Evolutionary conservation across 2,113 vertebrate genomes (phyloP).

Genomic region (Lasiurus borealis): DNA sequence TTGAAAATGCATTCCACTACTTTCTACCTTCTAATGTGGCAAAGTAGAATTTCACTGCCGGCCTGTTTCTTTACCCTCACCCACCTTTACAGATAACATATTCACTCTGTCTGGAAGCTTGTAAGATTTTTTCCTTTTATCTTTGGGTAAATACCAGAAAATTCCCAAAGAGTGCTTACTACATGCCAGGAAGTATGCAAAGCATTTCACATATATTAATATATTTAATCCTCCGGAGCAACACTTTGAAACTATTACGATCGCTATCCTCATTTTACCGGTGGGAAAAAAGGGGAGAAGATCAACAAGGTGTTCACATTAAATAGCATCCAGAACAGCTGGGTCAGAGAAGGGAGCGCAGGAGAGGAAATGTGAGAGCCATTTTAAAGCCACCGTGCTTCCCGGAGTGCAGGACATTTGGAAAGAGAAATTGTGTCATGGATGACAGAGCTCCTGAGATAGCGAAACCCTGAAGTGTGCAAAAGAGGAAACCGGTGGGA

Average conservation of each 20-base stretch:
- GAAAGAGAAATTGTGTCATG: not conserved
- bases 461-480: not conserved
- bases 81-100: not conserved
- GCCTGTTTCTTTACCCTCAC: not conserved
- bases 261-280: not conserved
- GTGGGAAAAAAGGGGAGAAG: not conserved
- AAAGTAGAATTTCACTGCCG: not conserved
- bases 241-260: not conserved
- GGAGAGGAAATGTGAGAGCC: not conserved
- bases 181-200: not conserved
- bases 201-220: not conserved
- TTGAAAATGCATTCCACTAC: not conserved
- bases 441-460: not conserved
- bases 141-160: conserved; percentile 57
- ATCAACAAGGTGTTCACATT: not conserved
- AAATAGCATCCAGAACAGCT: not conserved
- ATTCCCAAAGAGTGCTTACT: conserved; percentile 17
- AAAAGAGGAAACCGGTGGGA: not conserved
- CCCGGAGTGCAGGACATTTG: not conserved
- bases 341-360: not conserved
- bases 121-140: conserved; percentile 40
- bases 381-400: not conserved
- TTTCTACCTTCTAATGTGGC: not conserved
- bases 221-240: not conserved
- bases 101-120: conserved; percentile 24